A percentile compares a stretch with the other conserved stretches of the same genome.
Evolutionary conservation across 2,888 invertebrate genomes (phyloP).

Genomic region (Didymodactylos carnosus): DNA sequence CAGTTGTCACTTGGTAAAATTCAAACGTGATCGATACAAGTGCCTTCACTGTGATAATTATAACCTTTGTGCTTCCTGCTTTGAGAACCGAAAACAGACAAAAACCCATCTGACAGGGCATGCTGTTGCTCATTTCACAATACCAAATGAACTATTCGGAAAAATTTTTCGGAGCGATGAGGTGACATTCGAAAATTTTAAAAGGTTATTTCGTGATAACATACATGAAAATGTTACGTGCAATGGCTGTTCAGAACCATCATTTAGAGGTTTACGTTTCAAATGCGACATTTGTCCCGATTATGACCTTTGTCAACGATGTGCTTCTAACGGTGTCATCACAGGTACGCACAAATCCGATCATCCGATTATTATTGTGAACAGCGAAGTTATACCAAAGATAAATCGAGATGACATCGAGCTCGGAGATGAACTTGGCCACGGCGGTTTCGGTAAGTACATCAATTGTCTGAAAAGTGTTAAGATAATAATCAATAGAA

Average conservation of each 20-base stretch:
- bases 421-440: not conserved
- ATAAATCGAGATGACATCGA: not conserved
- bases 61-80: not conserved
- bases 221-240: not conserved
- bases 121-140: not conserved
- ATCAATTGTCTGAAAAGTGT: no score
- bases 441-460: not conserved
- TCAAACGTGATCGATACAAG: not conserved
- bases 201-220: not conserved
- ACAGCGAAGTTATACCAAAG: not conserved
- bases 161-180: not conserved
- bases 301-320: not conserved
- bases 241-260: not conserved
- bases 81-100: not conserved
- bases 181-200: not conserved
- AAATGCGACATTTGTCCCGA: constrained; percentile 1
- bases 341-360: not conserved
- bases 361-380: not conserved
- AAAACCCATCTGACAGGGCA: not conserved
- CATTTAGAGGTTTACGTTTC: not conserved
- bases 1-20: not conserved
- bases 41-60: not conserved
- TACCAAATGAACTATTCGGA: not conserved
- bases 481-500: no score
- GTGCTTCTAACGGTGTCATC: not conserved